phyloP scores from a whole-genome alignment of 2,888 invertebrate species.

The Ryuthela nishihirai region DNA sequence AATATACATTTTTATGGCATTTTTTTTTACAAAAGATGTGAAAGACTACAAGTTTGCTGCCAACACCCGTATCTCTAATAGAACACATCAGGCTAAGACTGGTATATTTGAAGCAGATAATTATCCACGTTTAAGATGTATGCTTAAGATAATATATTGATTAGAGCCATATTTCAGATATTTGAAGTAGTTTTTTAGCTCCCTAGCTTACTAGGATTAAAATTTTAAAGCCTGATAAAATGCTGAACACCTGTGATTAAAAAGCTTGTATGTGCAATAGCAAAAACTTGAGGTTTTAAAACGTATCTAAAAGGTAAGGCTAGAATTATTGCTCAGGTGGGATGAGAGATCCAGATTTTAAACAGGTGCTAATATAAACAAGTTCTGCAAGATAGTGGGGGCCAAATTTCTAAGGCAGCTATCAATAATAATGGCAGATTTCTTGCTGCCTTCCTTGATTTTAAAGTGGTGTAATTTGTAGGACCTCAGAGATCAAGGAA shows the following conservation, averaged over 20 bases:
- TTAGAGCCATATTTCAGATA: too few relatives aligned
- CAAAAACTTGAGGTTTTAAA: too few relatives aligned
- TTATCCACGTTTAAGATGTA: too few relatives aligned
- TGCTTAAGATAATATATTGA: neutral
- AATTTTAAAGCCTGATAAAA: too few relatives aligned
- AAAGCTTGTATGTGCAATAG: too few relatives aligned
- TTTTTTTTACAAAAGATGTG: conserved; percentile 31
- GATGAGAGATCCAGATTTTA: conserved; percentile 33
- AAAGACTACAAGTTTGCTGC: conserved; percentile 37
- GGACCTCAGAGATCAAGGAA: too few relatives aligned
- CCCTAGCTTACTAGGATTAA: neutral
- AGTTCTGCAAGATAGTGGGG: conserved; percentile 3
- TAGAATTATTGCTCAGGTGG: conserved; percentile 39
- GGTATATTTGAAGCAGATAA: conserved; percentile 4
- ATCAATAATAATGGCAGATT: too few relatives aligned
- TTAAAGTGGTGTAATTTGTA: too few relatives aligned
- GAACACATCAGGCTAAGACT: conserved; percentile 16
- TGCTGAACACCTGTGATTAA: too few relatives aligned
- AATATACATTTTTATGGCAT: conserved; percentile 34
- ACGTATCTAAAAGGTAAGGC: conserved; percentile 38
- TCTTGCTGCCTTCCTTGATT: too few relatives aligned
- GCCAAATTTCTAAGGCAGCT: conserved; percentile 35
- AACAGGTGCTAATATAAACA: conserved; percentile 28
- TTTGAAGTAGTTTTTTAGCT: neutral
- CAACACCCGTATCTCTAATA: conserved; percentile 32